Conservation (phyloP, 2,888 invertebrate species). For the Pammene fasciana region DNA sequence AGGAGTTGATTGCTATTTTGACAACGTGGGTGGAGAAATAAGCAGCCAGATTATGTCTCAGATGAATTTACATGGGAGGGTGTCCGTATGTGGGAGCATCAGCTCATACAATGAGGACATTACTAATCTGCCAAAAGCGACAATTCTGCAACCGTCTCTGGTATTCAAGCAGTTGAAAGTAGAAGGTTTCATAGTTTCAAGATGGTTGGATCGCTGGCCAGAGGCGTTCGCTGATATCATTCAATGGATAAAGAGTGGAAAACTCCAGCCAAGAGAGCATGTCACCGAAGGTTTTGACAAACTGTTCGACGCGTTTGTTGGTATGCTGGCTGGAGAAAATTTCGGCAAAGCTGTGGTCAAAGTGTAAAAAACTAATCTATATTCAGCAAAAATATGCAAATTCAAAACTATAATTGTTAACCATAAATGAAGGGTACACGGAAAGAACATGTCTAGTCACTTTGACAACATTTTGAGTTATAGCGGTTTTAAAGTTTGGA, state of each 20-base stretch:
- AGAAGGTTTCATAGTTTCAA: slow-evolving; percentile 78
- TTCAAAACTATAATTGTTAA: too few relatives aligned
- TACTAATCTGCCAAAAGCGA: slow-evolving; percentile 50
- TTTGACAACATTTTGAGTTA: too few relatives aligned
- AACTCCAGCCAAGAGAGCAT: slow-evolving; percentile 84
- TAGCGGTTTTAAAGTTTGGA: too few relatives aligned
- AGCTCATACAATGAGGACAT: slow-evolving; percentile 68
- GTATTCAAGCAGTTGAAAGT: slow-evolving; percentile 80
- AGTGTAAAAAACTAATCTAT: slow-evolving; percentile 50
- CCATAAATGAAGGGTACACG: too few relatives aligned
- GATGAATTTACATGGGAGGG: slow-evolving; percentile 79
- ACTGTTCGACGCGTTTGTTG: slow-evolving; percentile 86
- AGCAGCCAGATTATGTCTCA: slow-evolving; percentile 82
- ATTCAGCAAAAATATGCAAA: background rate
- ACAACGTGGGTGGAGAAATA: slow-evolving; percentile 89
- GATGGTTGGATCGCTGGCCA: slow-evolving; percentile 77
- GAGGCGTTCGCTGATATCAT: slow-evolving; percentile 82
- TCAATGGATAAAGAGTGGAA: slow-evolving; percentile 84
- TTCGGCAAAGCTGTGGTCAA: slow-evolving; percentile 87
- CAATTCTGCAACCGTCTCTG: slow-evolving; percentile 75
- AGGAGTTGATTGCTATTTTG: slow-evolving; percentile 89
- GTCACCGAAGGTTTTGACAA: slow-evolving; percentile 86
- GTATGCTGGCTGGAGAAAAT: slow-evolving; percentile 85
- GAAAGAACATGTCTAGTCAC: too few relatives aligned
- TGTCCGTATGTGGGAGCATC: slow-evolving; percentile 63